phyloP scores from a whole-genome alignment of 2,113 vertebrate genomes.

The Alectura lathami region DNA sequence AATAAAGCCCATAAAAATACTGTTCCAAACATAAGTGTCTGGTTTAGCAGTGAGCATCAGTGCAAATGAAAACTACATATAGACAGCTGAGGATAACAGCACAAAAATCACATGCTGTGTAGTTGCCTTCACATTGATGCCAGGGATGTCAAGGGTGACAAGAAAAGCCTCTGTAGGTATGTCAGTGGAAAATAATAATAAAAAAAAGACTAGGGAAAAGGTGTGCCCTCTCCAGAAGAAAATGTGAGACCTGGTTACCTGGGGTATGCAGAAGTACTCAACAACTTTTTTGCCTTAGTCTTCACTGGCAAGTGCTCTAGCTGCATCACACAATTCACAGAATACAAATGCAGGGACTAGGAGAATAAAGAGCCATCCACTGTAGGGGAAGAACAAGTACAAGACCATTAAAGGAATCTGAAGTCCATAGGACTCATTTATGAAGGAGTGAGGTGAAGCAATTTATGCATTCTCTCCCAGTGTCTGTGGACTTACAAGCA shows the following conservation, averaged over 20 bases:
- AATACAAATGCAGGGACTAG: background rate
- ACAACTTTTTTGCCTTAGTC: background rate
- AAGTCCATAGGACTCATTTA: background rate
- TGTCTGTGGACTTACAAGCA: background rate
- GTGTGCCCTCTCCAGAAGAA: no score
- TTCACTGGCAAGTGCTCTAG: background rate
- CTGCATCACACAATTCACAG: background rate
- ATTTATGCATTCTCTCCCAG: background rate
- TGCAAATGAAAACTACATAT: background rate
- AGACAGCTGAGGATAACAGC: background rate
- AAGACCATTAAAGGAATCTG: no score
- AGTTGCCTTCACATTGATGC: background rate
- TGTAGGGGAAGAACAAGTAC: no score
- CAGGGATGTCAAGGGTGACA: no score
- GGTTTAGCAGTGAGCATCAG: background rate
- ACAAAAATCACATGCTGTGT: constrained; percentile 3
- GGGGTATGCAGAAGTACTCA: no score
- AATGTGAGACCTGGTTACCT: no score
- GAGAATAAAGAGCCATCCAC: no score
- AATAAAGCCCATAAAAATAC: background rate
- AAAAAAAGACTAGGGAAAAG: no score
- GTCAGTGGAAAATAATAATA: no score
- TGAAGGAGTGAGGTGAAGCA: background rate
- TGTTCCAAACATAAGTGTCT: constrained; percentile 16
- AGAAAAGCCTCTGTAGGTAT: no score